Evolutionary conservation across 2,797 vertebrate genomes (phyloP), one percentile per base, ranked within the genome.

Genomic region (Falco biarmicus): DNA sequence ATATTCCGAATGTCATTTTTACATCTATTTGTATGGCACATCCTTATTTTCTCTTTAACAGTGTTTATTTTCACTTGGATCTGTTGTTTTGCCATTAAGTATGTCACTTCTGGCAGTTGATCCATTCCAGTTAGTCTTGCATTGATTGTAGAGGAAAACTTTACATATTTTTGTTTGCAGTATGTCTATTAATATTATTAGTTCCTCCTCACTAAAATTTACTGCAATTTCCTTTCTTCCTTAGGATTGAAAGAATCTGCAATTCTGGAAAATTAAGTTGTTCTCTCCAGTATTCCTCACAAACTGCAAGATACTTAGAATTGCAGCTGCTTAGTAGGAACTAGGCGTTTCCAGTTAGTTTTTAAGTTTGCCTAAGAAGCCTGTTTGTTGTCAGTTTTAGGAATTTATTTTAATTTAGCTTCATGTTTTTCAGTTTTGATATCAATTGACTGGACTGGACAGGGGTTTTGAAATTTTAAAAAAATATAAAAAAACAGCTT

Each of bases 41-140:
- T 31, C 12, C 15, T 59, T 84, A 22, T 51, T 64, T 91, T 75
- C 61, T n/a, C 17, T 43, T 53, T 7, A n/a, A 25, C 26, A 53
- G 8, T 53, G 24, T 69, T 68, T 64, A 6, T 84, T 80, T 89
- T 93, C 17, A 70, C 21, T 78, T 68, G 53, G 8, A 43, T 81
- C 18, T 60, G 3, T 47, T 64, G 57, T 60, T 94, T 53, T 76
- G 19, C 50, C 13, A 2, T 85, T 65, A n/a, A 43, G 56, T 63
- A 15, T 1, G 2, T 79, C 59, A n/a, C 48, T 76, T 69, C 11
- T 0, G 4, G n/a, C 31, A n/a, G 20, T 41, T 31, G 4, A 6
- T 89, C 16, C 26, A 5, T 82, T 76, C 41, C 22, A 60, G 8
- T 39, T 61, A 61, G 25, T 61, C 61, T 53, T 76, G 32, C 9